Evolutionary conservation across 2,113 vertebrate genomes (phyloP), one percentile per base, ranked within the genome.

Genomic region (Athene cunicularia): DNA sequence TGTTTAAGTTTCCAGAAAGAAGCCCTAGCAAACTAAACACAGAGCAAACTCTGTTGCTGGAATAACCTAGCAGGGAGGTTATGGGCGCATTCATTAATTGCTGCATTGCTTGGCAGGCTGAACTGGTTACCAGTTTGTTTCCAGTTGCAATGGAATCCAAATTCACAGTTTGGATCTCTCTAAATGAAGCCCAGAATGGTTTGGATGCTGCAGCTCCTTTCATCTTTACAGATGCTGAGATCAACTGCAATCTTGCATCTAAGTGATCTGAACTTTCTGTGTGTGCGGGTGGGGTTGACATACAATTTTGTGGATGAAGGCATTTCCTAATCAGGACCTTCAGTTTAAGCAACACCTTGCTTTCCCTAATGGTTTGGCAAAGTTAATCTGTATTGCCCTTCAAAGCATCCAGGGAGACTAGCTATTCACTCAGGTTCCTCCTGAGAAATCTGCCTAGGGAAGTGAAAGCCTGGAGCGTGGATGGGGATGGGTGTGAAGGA

Each of bases 331-430:
- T 97, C 83, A 95, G 30, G 62, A 87, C 62, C 70, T 95, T 89
- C 80, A 87, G 66, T 18, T 93, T 93, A 71, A 66, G 82, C 93
- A 95, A 93, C 27, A 80, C 17, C 64, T 95, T 85, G 70, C 70
- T 96, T 96, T 96, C 77, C 95, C 80, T 96, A 90, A 85, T 95
- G 62, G 41, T 94, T 91, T 96, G 83, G 91, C 83, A 93, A 37
- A 86, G 59, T 28, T 79, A n/a, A 72, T 64, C 67, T 73, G 27
- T 60, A 18, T 70, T 80, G 35, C 68, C 74, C 66, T 97, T 93
- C 93, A 97, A 94, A 97, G 82, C 66, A 90, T 21, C 53, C 88
- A 74, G 68, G 75, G 59, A 64, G 63, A 49, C 63, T 79, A 64
- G 41, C 71, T 95, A 33, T 91, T 91, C 75, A 58, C 72, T 81